These are phyloP conservation scores for Penaeus chinensis DNA, from an alignment of 1,140 invertebrate species.

Conservation along the genomic window DNA sequence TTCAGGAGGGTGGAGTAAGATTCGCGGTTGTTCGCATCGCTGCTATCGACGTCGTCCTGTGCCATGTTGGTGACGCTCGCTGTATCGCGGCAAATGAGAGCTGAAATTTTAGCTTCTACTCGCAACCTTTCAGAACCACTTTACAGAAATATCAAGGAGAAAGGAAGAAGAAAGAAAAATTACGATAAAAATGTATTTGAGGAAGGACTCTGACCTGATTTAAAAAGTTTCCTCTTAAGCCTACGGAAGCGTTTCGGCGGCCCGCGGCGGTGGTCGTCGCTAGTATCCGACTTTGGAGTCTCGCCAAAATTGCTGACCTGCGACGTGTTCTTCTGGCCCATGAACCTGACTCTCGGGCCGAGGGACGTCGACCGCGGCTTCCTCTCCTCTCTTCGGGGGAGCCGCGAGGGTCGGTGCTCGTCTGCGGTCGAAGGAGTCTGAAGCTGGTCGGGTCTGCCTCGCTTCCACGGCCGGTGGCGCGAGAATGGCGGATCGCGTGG, in stretches of 20 bases:
- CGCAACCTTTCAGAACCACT: not conserved
- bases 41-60: not conserved
- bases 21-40: not conserved
- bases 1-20: slow-evolving; percentile 38
- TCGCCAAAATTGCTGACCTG: slow-evolving; percentile 25
- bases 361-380: slow-evolving; percentile 37
- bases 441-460: not conserved
- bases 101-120: not conserved
- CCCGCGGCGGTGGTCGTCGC: slow-evolving; percentile 5
- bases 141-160: too few relatives aligned
- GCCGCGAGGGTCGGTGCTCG: slow-evolving; percentile 8
- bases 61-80: slow-evolving; percentile 28
- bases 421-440: not conserved
- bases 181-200: not conserved
- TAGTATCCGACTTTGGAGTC: not conserved
- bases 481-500: not conserved
- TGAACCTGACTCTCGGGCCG: slow-evolving; percentile 48
- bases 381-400: slow-evolving; percentile 7
- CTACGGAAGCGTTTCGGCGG: slow-evolving; percentile 16
- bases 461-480: not conserved
- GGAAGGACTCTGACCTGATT: slow-evolving; percentile 40
- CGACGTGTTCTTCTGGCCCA: not conserved
- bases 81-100: slow-evolving; percentile 16
- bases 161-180: too few relatives aligned
- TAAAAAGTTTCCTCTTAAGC: slow-evolving; percentile 29